Evolutionary conservation across 2,888 invertebrate genomes (phyloP), one percentile per base, ranked within the genome.

Genomic region (Syrista parreyssii): DNA sequence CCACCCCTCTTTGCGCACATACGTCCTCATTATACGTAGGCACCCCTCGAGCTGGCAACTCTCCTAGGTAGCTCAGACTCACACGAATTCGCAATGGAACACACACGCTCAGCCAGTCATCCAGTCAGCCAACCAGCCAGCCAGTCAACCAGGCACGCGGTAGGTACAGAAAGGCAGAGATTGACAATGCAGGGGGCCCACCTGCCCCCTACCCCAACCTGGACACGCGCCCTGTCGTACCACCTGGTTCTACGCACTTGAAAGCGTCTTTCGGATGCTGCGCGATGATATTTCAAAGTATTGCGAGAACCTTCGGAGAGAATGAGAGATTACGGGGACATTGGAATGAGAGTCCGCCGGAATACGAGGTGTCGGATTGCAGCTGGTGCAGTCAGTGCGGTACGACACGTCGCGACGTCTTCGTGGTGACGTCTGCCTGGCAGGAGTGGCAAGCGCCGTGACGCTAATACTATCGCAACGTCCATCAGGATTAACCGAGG

Each of bases 161-260:
- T 55, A 72, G 74, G 75, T 84, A 86, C 84, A 87, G 87, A 88
- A 87, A 88, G 86, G 88, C 88, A 87, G 89, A 91, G 91, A 91
- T 91, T 91, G 90, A 91, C 90, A 90, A 91, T 90, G 89, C 91
- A 88, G 91, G 90, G 91, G 90, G 90, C 90, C 89, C 91, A 90
- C 91, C 91, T 91, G 91, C 91, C 90, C 89, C 88, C 88, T 86
- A 84, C 88, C 87, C 85, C 85, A 88, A 85, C 85, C 86, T 87
- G 87, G 90, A 90, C 91, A 90, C 91, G 91, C 90, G 90, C 90
- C 90, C 88, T 83, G 84, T 83, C 82, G 81, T 84, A 86, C 87
- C 90, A 89, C 89, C 89, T 89, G 89, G 89, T 86, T 83, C 78
- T 75, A 79, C 83, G 82, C 85, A 69, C 79, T 33, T 78, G 77